phyloP scores from a whole-genome alignment of 1,140 invertebrate genomes.

The Zaprionus capensis region DNA sequence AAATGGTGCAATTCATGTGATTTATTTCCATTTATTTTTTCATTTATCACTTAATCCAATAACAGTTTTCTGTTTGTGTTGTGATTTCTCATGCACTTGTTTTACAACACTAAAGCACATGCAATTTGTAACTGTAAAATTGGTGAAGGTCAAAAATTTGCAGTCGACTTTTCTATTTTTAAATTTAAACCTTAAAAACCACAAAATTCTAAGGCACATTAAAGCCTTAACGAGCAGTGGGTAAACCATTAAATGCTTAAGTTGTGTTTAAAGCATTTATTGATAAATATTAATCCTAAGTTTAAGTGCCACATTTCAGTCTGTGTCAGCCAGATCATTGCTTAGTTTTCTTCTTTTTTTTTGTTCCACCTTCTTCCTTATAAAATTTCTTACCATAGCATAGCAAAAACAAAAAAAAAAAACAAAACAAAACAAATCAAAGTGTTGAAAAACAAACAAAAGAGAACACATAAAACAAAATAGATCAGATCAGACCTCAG shows the following conservation, averaged over 20 bases:
- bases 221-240: not conserved
- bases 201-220: not conserved
- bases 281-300: constrained; percentile 12
- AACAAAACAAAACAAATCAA: constrained; percentile 26
- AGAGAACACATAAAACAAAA: constrained; percentile 57
- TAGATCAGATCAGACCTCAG: constrained; percentile 83
- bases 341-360: constrained; percentile 23
- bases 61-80: not conserved
- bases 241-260: not conserved
- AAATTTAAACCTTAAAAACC: no score
- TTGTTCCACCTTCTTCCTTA: not conserved
- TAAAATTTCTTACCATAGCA: constrained; percentile 9
- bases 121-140: not conserved
- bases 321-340: constrained; percentile 17
- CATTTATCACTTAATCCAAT: not conserved
- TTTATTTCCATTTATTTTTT: not conserved
- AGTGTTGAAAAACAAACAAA: constrained; percentile 43
- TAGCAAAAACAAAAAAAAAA: constrained; percentile 36
- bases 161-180: no score
- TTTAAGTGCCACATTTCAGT: constrained; percentile 25
- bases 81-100: not conserved
- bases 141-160: no score
- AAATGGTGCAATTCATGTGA: constrained; percentile 9
- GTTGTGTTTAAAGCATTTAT: not conserved
- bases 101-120: constrained; percentile 14